Percentiles rank a stretch among this genome's conserved stretches.
phyloP scores from a whole-genome alignment of 1,140 invertebrate genomes.

The Hylaeus volcanicus region DNA sequence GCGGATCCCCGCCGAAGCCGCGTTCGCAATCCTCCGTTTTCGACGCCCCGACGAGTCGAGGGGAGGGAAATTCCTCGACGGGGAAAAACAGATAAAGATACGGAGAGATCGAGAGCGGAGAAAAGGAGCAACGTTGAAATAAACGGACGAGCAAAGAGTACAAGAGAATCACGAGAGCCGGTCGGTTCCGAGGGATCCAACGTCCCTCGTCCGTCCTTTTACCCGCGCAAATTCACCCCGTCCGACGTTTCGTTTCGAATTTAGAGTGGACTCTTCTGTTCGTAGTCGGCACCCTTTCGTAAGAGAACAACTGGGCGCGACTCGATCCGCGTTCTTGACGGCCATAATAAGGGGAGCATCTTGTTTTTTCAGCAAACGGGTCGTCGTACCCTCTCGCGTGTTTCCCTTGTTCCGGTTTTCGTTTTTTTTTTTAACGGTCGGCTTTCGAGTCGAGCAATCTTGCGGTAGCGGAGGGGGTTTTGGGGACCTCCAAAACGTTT shows the following conservation, averaged over 20 bases:
- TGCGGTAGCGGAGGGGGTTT: background rate
- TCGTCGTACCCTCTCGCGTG: constrained; percentile 11
- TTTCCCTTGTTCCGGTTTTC: constrained; percentile 12
- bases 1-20: background rate
- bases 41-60: background rate
- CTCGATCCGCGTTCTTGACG: background rate
- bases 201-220: constrained; percentile 24
- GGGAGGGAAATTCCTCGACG: background rate
- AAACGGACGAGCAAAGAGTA: constrained; percentile 38
- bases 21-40: background rate
- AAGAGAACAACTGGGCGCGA: constrained; percentile 56
- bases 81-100: background rate
- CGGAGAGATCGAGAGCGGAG: background rate
- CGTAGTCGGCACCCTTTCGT: constrained; percentile 69
- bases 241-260: constrained; percentile 76
- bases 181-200: constrained; percentile 1
- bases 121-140: background rate
- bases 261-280: constrained; percentile 77
- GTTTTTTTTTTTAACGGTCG: background rate
- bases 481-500: background rate
- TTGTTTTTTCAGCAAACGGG: background rate
- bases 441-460: background rate
- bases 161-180: constrained; percentile 46
- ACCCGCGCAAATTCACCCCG: constrained; percentile 45
- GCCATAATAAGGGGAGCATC: too few relatives aligned